Evolutionary conservation across 2,113 vertebrate genomes (phyloP).

Genomic region (Heptranchias perlo): DNA sequence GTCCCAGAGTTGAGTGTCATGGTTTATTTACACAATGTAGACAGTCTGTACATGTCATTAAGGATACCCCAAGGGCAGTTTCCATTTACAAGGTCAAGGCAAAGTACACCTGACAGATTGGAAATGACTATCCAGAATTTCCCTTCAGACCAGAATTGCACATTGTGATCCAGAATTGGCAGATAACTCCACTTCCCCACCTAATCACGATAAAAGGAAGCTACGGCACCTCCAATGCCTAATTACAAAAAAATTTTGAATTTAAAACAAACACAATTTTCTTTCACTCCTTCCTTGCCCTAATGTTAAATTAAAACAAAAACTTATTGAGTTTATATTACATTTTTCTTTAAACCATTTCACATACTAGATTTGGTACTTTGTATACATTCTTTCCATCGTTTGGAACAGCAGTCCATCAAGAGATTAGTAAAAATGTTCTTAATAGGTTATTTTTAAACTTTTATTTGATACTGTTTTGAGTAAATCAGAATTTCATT

Average conservation of each 20-base stretch:
- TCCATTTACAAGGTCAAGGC: slow-evolving; percentile 21
- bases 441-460: not conserved
- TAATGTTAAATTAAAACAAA: not conserved
- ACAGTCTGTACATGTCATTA: not conserved
- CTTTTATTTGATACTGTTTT: not conserved
- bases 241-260: not conserved
- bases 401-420: not conserved
- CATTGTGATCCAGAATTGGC: slow-evolving; percentile 13
- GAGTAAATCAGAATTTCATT: not conserved
- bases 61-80: not conserved
- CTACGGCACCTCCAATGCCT: not conserved
- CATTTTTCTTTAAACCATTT: not conserved
- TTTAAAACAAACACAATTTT: not conserved
- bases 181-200: not conserved
- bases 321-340: not conserved
- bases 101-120: slow-evolving; percentile 32
- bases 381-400: not conserved
- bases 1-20: slow-evolving; percentile 8
- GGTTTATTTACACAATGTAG: not conserved
- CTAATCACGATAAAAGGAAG: slow-evolving; percentile 2
- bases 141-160: slow-evolving; percentile 4
- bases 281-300: not conserved
- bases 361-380: not conserved
- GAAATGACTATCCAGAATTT: not conserved
- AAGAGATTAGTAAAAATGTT: not conserved